Base-by-base conservation (phyloP, 2,888 invertebrate genomes). In the Glyphotaelius pellucidus region DNA sequence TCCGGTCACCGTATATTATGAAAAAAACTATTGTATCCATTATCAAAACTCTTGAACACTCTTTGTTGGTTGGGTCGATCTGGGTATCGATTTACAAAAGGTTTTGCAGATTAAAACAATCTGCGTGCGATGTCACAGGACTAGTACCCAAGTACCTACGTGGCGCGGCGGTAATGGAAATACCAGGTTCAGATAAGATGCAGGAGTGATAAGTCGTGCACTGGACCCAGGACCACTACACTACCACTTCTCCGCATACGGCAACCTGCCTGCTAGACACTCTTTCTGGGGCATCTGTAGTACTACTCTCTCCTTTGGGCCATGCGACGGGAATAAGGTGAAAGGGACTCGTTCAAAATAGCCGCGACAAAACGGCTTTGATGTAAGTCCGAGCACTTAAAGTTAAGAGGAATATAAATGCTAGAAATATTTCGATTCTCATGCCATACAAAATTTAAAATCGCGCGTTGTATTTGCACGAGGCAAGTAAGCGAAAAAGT, bases 111-210 rank as follows among this genome's bases (percentile, higher is more conserved):
- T 67, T 25, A n/a, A 67, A 67, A 67, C 25, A 67, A 67, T 35
- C 25, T 35, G 83, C 35, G 83, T 32, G 32, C 83, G 25, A 35
- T 83, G 83, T 83, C 83, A 38, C 83, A n/a, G 9, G 25, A 19
- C 83, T 83, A 35, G 35, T 83, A 32, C 32, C 83, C 19, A 15
- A 42, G 42, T 14, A 42, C 42, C 12, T 83, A 25, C 25, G 25
- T 35, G 25, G 25, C 12, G 35, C 12, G 35, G 83, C 83, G 89
- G 86, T 92, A 92, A 92, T 92, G 92, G 92, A 91, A 87, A 90
- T 88, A 91, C 91, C 92, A 83, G 91, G 92, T 92, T 90, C 42
- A 92, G 92, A 92, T 92, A 92, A 92, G 92, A 91, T 92, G 91
- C 88, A 47, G 87, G 25, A 90, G 87, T 88, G 92, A 92, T 92